Evolutionary conservation across 1,140 invertebrate species (phyloP).

Genomic region (Musca vetustissima): DNA sequence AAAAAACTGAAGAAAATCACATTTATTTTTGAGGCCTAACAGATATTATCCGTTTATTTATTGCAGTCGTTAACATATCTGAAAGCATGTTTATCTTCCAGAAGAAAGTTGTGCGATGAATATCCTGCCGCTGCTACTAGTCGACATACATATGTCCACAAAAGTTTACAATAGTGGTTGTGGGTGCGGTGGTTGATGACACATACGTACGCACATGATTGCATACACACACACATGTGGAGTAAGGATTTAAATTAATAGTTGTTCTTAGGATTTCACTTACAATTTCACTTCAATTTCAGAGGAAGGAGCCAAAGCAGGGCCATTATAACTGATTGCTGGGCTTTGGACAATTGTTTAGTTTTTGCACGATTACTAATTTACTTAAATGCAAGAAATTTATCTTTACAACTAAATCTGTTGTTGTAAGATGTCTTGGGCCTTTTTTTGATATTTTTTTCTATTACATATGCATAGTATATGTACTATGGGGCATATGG

Average conservation of each 20-base stretch:
- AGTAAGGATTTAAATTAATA: constrained; percentile 10
- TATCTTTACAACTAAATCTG: neutral
- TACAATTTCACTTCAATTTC: too few relatives aligned
- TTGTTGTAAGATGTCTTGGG: too few relatives aligned
- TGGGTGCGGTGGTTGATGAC: too few relatives aligned
- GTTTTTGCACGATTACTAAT: constrained; percentile 52
- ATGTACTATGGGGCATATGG: too few relatives aligned
- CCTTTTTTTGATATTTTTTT: too few relatives aligned
- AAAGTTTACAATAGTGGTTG: too few relatives aligned
- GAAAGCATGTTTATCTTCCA: constrained; percentile 22
- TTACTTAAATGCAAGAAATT: constrained; percentile 32
- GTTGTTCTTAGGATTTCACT: neutral
- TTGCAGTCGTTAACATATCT: constrained; percentile 56
- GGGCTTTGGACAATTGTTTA: constrained; percentile 42
- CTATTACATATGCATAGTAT: too few relatives aligned
- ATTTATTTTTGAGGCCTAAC: constrained; percentile 32
- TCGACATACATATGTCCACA: too few relatives aligned
- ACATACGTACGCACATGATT: neutral
- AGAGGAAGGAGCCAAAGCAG: neutral
- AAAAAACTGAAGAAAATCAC: constrained; percentile 15
- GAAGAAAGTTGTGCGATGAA: too few relatives aligned
- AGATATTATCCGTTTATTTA: constrained; percentile 56
- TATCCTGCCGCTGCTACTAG: too few relatives aligned
- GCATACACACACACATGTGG: constrained; percentile 16
- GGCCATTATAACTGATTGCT: constrained; percentile 39